Conservation (phyloP, 2,113 vertebrate genomes). For the Phalacrocorax pelagicus region DNA sequence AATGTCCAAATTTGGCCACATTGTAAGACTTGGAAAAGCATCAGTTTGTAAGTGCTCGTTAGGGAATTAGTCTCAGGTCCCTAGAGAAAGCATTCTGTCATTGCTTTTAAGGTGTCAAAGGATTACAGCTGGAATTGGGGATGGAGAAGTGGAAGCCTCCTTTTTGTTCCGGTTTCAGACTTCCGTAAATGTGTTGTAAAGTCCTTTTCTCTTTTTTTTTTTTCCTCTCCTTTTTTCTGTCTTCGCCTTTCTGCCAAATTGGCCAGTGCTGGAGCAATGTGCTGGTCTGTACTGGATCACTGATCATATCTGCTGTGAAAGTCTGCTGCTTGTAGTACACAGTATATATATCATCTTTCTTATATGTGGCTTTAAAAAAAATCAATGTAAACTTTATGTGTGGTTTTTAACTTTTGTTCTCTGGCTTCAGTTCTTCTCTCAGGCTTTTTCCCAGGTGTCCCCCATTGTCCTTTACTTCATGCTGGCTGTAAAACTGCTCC, state of each 20-base stretch:
- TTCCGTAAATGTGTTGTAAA: neutral
- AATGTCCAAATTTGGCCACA: conserved; percentile 37
- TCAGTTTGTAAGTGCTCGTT: neutral
- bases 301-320: neutral
- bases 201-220: too few relatives aligned
- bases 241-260: neutral
- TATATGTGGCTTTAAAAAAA: neutral
- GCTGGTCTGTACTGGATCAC: neutral
- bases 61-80: neutral
- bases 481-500: neutral
- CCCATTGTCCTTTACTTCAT: neutral
- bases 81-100: neutral
- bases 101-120: conserved; percentile 18
- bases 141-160: neutral
- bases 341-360: neutral
- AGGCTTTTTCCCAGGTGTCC: conserved; percentile 1
- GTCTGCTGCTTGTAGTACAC: neutral
- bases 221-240: neutral
- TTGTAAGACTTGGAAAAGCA: conserved; percentile 11
- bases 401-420: conserved; percentile 18
- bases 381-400: conserved; percentile 7
- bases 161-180: neutral
- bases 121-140: neutral
- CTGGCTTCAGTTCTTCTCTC: neutral
- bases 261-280: neutral